phyloP scores from a whole-genome alignment of 2,797 vertebrate genomes.

The Tauraco hartlaubi region DNA sequence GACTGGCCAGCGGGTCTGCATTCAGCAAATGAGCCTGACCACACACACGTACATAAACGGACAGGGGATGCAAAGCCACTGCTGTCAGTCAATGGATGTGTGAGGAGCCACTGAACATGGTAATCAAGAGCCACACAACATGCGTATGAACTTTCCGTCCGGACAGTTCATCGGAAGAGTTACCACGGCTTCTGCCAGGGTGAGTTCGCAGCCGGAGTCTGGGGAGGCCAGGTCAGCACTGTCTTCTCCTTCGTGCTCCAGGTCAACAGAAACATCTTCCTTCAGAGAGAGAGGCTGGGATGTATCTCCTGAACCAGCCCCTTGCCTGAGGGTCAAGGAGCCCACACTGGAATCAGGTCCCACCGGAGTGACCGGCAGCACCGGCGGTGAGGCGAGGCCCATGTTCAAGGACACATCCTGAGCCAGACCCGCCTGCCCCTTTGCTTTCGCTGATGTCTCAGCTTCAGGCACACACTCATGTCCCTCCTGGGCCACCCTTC shows the following conservation, averaged over 20 bases:
- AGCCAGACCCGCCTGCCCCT: background rate
- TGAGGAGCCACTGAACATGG: slow-evolving; percentile 72
- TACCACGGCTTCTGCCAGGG: slow-evolving; percentile 82
- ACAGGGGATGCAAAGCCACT: slow-evolving; percentile 76
- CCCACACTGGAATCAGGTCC: background rate
- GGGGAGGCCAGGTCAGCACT: slow-evolving; percentile 73
- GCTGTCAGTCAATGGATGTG: slow-evolving; percentile 74
- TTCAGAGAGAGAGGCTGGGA: slow-evolving; percentile 23
- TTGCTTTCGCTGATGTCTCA: background rate
- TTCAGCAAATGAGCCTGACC: slow-evolving; percentile 72
- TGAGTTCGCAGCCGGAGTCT: slow-evolving; percentile 81
- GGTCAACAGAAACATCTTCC: slow-evolving; percentile 25
- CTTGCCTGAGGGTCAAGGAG: background rate
- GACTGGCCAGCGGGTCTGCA: slow-evolving; percentile 55
- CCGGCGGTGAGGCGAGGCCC: background rate
- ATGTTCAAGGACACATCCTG: background rate
- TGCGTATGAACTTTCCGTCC: slow-evolving; percentile 72
- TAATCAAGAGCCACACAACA: slow-evolving; percentile 78
- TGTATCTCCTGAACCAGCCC: background rate
- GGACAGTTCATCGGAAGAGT: slow-evolving; percentile 74
- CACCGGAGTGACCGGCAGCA: background rate
- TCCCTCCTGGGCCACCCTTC: background rate
- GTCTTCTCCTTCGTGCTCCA: slow-evolving; percentile 27
- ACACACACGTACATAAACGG: slow-evolving; percentile 70
- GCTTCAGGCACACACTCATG: background rate